Percentiles rank a stretch among this genome's conserved stretches.
Evolutionary conservation across 2,113 vertebrate genomes (phyloP).

Genomic region (Picathartes gymnocephalus): DNA sequence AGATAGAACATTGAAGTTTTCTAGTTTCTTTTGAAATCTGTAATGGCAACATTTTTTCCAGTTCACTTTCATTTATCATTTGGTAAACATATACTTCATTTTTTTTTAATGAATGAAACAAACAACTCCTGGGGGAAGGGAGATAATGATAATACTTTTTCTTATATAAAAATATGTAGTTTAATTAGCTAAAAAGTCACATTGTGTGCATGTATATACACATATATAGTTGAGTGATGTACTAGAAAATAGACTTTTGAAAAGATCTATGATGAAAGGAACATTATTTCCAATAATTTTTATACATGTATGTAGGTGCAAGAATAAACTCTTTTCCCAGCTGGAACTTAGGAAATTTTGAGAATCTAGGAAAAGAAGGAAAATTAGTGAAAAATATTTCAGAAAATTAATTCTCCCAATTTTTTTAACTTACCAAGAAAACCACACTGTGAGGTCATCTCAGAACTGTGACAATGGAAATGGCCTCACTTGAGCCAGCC

Average conservation of each 20-base stretch:
- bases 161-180: background rate
- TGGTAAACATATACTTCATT: background rate
- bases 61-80: background rate
- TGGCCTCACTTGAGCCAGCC: background rate
- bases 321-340: background rate
- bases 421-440: background rate
- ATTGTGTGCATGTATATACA: background rate
- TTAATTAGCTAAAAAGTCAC: background rate
- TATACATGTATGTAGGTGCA: background rate
- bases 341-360: background rate
- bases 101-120: background rate
- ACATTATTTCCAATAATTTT: background rate
- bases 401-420: background rate
- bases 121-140: fast-evolving
- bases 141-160: background rate
- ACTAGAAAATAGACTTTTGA: background rate
- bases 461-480: background rate
- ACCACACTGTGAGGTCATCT: background rate
- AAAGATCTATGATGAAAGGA: background rate
- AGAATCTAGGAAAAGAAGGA: background rate
- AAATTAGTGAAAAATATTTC: background rate
- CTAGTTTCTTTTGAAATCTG: background rate
- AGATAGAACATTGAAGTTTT: background rate
- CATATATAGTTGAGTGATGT: background rate
- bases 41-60: background rate